Evolutionary conservation across 2,888 invertebrate species (phyloP).

Genomic region (Liposcelis brunnea): DNA sequence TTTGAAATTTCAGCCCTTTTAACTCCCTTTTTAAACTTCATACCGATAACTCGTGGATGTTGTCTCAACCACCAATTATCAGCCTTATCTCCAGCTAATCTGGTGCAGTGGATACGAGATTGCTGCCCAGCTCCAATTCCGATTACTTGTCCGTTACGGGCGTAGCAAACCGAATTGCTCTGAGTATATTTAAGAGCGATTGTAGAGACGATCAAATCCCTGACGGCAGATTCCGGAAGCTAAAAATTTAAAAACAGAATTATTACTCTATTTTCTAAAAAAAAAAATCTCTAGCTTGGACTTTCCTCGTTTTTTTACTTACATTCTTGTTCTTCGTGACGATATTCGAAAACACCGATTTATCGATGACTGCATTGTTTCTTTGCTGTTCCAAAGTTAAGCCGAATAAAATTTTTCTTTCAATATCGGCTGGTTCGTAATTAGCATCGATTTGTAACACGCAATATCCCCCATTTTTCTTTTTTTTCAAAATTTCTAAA

Average conservation of each 20-base stretch:
- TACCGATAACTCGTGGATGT: slow-evolving; percentile 65
- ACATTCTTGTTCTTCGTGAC: slow-evolving; percentile 47
- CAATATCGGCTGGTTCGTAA: slow-evolving; percentile 65
- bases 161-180: slow-evolving; percentile 96
- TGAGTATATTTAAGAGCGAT: slow-evolving; percentile 96
- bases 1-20: slow-evolving; percentile 87
- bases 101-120: slow-evolving; percentile 93
- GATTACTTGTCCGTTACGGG: slow-evolving; percentile 79
- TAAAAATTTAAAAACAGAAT: slow-evolving; percentile 21
- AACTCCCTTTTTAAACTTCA: slow-evolving; percentile 72
- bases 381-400: slow-evolving; percentile 71
- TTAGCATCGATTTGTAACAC: slow-evolving; percentile 76
- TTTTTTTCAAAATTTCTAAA: slow-evolving; percentile 71
- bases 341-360: slow-evolving; percentile 59
- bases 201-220: slow-evolving; percentile 89
- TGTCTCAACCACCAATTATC: slow-evolving; percentile 96
- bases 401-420: slow-evolving; percentile 71
- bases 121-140: slow-evolving; percentile 99
- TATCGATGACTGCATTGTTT: slow-evolving; percentile 72
- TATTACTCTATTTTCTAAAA: neutral
- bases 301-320: too few relatives aligned
- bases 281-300: neutral
- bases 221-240: slow-evolving; percentile 56
- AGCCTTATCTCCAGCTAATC: slow-evolving; percentile 92
- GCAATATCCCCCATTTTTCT: slow-evolving; percentile 87